Base-by-base conservation (phyloP, 2,113 vertebrate species). In the Microtus montanus region DNA sequence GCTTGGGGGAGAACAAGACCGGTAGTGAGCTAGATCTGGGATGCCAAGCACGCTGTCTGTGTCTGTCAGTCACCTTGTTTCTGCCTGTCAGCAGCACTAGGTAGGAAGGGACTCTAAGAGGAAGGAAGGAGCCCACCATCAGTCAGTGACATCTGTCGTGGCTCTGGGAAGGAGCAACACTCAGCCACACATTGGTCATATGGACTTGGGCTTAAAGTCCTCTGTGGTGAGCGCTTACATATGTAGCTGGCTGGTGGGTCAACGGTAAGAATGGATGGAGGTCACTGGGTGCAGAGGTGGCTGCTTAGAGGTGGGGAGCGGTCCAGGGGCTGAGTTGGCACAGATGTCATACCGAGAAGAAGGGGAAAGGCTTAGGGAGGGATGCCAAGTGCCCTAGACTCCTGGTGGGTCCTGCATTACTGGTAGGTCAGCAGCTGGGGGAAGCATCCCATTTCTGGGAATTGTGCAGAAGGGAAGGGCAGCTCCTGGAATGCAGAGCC, bases 401-500 rank as follows among this genome's bases (percentile, higher is more conserved):
- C 92, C 79, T 64, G 22, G 28, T 1, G 0, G 89, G 38, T 61
- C 63, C 33, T 66, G 61, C 26, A 13, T 66, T 88, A 35, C 49
- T 70, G 52, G 52, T 74, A 83, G 91, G 90, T 88, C 93, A 92
- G 90, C 52, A 68, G 84, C 89, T 87, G 38, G 22, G 49, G 90
- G 93, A 91, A 94, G 90, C 97, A 97, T 96, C 97, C 95, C 91
- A 15, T 96, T 97, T 97, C 97, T 97, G 97, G 97, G 94, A 97
- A 97, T 97, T 97, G 97, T 97, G 89, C 96, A 89, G 94, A 97
- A 95, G 97, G 97, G 92, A 95, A 96, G 96, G 97, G 96, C 96
- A 95, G 95, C 95, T 93, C 82, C 87, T 96, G 96, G 97, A 97
- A 97, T 95, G 96, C 74, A 77, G 63, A 96, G 96, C 93, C 49